These are phyloP conservation scores for Sminthurinus aureus DNA, from an alignment of 2,888 invertebrate species.

Conservation along the genomic window DNA sequence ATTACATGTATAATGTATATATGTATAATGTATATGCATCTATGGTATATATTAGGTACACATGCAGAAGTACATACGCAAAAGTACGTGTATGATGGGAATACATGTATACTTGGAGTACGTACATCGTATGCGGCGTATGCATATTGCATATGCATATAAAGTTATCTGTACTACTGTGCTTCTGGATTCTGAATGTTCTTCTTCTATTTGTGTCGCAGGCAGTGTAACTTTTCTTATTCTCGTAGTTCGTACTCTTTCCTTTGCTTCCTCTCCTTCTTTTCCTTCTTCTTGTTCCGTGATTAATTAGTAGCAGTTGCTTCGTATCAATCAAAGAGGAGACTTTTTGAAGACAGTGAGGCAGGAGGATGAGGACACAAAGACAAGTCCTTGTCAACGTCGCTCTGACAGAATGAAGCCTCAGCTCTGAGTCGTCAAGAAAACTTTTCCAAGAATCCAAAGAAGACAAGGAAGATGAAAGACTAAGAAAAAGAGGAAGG, in stretches of 20 bases:
- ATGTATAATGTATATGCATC: background rate
- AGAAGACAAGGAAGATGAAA: background rate
- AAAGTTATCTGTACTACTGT: too few species aligned
- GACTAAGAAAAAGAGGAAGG: background rate
- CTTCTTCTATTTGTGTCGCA: constrained; percentile 40
- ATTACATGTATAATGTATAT: background rate
- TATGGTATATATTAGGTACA: too few species aligned
- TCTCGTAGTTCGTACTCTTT: too few species aligned
- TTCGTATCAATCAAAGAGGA: constrained; percentile 42
- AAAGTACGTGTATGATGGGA: background rate
- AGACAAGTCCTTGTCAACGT: constrained; percentile 46
- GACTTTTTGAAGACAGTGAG: constrained; percentile 26
- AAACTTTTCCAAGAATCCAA: constrained; percentile 1
- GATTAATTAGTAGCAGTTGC: constrained; percentile 45
- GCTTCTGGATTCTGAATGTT: constrained; percentile 10
- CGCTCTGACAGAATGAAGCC: constrained; percentile 36
- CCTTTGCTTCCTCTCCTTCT: constrained; percentile 14
- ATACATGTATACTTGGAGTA: background rate
- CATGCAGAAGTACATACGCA: too few species aligned
- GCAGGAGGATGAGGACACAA: constrained; percentile 35
- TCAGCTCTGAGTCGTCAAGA: constrained; percentile 19
- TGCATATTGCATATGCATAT: background rate
- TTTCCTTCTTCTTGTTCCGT: constrained; percentile 29
- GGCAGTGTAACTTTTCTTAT: too few species aligned
- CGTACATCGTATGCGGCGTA: background rate